phyloP scores from a whole-genome alignment of 2,888 invertebrate species.

The Pollenia amentaria region DNA sequence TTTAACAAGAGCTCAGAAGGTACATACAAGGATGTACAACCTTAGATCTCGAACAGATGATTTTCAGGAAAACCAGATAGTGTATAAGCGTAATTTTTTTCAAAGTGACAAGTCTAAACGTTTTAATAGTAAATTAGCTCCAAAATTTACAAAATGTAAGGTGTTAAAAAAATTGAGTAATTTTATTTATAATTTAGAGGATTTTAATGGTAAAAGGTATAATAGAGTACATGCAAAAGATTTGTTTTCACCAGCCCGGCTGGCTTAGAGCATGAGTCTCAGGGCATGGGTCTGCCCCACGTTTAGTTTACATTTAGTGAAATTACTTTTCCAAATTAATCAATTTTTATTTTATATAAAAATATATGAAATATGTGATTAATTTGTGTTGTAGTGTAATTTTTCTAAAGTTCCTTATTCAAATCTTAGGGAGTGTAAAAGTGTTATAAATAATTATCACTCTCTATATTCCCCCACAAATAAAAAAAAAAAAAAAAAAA shows the following conservation, averaged over 20 bases:
- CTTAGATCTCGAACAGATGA: too few species aligned
- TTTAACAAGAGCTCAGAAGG: neutral
- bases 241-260: neutral
- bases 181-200: slow-evolving; percentile 11
- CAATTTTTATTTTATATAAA: neutral
- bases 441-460: too few species aligned
- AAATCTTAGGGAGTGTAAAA: neutral
- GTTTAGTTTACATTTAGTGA: neutral
- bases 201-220: neutral
- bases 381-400: slow-evolving; percentile 3
- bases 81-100: neutral
- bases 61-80: neutral
- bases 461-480: too few species aligned
- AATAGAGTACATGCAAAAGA: slow-evolving; percentile 5
- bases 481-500: too few species aligned
- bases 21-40: too few species aligned
- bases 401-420: neutral
- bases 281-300: slow-evolving; percentile 6
- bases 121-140: slow-evolving; percentile 22
- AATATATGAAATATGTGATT: neutral
- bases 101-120: neutral
- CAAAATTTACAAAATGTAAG: slow-evolving; percentile 15
- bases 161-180: neutral
- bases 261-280: slow-evolving; percentile 8
- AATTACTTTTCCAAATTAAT: slow-evolving; percentile 17